These are phyloP conservation scores for Drosophila takahashii DNA, from an alignment of 1,140 invertebrate genomes.

Conservation along the genomic window DNA sequence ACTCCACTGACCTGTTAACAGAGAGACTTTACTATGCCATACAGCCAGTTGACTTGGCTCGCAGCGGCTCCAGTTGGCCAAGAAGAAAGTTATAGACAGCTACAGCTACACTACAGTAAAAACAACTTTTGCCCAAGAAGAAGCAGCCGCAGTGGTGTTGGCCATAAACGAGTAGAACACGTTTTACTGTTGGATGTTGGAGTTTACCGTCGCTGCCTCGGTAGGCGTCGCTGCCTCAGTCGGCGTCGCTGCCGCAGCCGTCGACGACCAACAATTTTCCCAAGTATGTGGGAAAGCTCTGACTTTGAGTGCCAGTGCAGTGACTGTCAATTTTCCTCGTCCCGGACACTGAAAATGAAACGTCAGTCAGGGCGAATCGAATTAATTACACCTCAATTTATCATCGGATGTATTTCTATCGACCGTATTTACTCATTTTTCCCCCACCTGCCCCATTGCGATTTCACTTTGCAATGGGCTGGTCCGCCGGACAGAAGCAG, in stretches of 20 bases:
- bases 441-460: slow-evolving; percentile 40
- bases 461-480: slow-evolving; percentile 70
- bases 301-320: slow-evolving; percentile 45
- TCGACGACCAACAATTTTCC: slow-evolving; percentile 30
- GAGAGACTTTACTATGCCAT: slow-evolving; percentile 64
- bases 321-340: slow-evolving; percentile 71
- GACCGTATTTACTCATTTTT: slow-evolving; percentile 24
- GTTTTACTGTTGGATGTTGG: slow-evolving; percentile 81
- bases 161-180: slow-evolving; percentile 79
- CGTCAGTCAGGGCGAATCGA: slow-evolving; percentile 67
- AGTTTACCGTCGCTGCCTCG: slow-evolving; percentile 25
- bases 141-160: slow-evolving; percentile 35
- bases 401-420: slow-evolving; percentile 48
- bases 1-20: slow-evolving; percentile 82
- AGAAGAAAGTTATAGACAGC: slow-evolving; percentile 77
- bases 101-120: slow-evolving; percentile 72
- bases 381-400: slow-evolving; percentile 74
- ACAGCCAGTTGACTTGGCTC: slow-evolving; percentile 35
- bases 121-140: slow-evolving; percentile 79
- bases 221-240: slow-evolving; percentile 10
- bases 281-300: slow-evolving; percentile 72
- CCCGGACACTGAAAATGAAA: slow-evolving; percentile 82
- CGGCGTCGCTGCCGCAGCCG: slow-evolving; percentile 2
- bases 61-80: slow-evolving; percentile 41
- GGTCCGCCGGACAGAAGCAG: slow-evolving; percentile 27